A percentile compares a stretch with the other conserved stretches of the same genome.
Evolutionary conservation across 2,888 invertebrate genomes (phyloP).

Genomic region (Blera fallax): DNA sequence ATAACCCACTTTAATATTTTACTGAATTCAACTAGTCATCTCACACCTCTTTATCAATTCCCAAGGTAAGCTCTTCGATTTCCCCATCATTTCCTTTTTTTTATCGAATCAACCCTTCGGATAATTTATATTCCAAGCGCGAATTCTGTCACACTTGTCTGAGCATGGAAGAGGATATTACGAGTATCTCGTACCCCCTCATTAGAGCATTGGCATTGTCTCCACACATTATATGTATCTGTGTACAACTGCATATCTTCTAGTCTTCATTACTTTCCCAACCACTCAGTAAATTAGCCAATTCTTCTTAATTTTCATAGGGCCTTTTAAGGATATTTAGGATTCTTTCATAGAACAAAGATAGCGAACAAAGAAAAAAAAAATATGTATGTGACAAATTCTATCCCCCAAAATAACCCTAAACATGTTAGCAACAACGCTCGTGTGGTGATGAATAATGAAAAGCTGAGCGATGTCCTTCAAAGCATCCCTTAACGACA

Average conservation of each 20-base stretch:
- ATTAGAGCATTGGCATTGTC: too few relatives aligned
- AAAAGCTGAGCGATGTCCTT: constrained; percentile 38
- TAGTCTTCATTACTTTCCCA: background rate
- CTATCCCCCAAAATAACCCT: constrained; percentile 1
- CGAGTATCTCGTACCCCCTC: too few relatives aligned
- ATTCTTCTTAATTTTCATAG: background rate
- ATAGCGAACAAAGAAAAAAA: background rate
- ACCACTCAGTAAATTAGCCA: constrained; percentile 2
- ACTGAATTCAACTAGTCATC: too few relatives aligned
- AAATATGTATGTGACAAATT: constrained; percentile 18
- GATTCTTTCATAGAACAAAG: background rate
- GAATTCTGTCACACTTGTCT: too few relatives aligned
- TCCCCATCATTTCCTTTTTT: too few relatives aligned
- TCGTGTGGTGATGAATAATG: constrained; percentile 51
- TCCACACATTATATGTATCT: background rate
- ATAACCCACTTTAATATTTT: too few relatives aligned
- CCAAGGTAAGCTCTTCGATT: too few relatives aligned
- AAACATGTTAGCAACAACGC: constrained; percentile 27
- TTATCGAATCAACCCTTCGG: too few relatives aligned
- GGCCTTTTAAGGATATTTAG: background rate
- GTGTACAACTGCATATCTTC: background rate
- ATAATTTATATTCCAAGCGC: too few relatives aligned
- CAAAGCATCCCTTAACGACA: constrained; percentile 28
- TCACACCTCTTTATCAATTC: too few relatives aligned
- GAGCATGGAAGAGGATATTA: too few relatives aligned